These are phyloP conservation scores for Propithecus coquereli DNA, from an alignment of 2,113 vertebrate genomes.

Conservation along the genomic window DNA sequence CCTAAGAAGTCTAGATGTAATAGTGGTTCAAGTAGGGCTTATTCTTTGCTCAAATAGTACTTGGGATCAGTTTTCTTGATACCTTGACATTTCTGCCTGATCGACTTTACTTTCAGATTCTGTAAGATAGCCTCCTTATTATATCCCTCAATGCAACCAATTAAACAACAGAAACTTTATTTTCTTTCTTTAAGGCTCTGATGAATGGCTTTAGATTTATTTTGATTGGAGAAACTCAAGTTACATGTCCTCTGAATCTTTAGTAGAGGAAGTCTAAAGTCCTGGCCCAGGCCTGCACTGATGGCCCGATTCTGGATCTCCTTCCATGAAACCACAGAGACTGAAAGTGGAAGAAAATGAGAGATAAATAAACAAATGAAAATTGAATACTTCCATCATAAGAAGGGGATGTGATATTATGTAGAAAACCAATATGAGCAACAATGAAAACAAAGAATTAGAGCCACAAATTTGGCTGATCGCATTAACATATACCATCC, in stretches of 20 bases:
- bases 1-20: background rate
- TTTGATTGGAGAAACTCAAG: background rate
- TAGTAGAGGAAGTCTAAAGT: background rate
- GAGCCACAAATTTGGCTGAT: background rate
- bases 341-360: background rate
- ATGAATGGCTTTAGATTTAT: background rate
- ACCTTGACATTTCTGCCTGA: background rate
- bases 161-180: background rate
- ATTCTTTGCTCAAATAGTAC: background rate
- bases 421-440: background rate
- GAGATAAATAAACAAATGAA: background rate
- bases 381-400: background rate
- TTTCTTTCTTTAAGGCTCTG: background rate
- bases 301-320: background rate
- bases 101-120: background rate
- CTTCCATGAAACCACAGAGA: background rate
- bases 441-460: background rate
- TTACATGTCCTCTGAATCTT: background rate
- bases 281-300: background rate
- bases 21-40: background rate
- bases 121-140: background rate
- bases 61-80: background rate
- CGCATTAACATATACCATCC: background rate
- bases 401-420: background rate
- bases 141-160: background rate